These are phyloP conservation scores for Galeopsomyia nigrocyanea DNA, from an alignment of 2,888 invertebrate species.

Conservation along the genomic window DNA sequence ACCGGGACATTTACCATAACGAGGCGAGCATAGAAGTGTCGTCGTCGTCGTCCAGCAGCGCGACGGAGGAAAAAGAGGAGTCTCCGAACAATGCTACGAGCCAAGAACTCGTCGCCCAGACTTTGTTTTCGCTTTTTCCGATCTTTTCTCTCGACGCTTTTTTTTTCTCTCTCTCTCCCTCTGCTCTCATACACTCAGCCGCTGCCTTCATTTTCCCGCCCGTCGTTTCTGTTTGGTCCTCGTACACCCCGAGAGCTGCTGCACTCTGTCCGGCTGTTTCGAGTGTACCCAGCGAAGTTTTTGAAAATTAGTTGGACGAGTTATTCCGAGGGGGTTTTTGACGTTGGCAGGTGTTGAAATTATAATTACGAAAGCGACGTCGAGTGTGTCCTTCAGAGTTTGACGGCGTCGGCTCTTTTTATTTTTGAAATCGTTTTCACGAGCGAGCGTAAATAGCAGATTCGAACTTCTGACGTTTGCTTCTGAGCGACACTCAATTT, in stretches of 20 bases:
- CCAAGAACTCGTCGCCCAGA: slow-evolving; percentile 23
- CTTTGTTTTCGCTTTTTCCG: slow-evolving; percentile 34
- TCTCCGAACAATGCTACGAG: slow-evolving; percentile 51
- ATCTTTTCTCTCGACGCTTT: not conserved
- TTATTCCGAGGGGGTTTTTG: too few species aligned
- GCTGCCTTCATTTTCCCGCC: slow-evolving; percentile 15
- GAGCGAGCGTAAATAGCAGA: too few species aligned
- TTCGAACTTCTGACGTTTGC: too few species aligned
- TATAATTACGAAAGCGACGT: too few species aligned
- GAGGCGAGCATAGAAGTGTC: slow-evolving; percentile 55
- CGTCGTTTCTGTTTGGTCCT: not conserved
- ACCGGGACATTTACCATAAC: slow-evolving; percentile 66
- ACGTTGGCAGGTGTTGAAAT: too few species aligned
- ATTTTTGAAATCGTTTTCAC: too few species aligned
- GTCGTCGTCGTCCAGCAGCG: too few species aligned
- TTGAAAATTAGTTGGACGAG: not conserved
- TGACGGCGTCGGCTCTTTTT: too few species aligned
- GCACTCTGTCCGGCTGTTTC: not conserved
- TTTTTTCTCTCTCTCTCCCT: too few species aligned
- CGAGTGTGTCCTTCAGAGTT: too few species aligned
- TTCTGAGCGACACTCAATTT: too few species aligned
- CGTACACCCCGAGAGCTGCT: not conserved
- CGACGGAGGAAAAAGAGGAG: too few species aligned
- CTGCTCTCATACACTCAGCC: not conserved
- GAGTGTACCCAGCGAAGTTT: slow-evolving; percentile 1